phyloP scores from a whole-genome alignment of 1,140 invertebrate genomes.

The Camponotus vicinus region DNA sequence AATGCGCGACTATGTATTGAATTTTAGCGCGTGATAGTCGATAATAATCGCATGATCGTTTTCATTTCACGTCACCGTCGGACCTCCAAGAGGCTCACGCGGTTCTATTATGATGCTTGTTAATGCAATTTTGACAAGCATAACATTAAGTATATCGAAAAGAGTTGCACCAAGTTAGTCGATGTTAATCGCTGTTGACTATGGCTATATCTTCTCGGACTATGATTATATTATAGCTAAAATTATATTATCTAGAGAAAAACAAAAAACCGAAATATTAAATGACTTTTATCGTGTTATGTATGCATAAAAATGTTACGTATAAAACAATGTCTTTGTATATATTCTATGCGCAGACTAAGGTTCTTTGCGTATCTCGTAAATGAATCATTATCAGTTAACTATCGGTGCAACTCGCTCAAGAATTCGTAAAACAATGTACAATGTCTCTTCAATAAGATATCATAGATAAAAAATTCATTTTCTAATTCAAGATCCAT shows the following conservation, averaged over 20 bases:
- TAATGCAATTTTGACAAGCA: conserved; percentile 5
- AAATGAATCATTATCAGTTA: conserved; percentile 3
- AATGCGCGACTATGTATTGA: conserved; percentile 13
- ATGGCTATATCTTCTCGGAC: not conserved
- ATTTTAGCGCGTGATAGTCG: not conserved
- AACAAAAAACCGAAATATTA: not conserved
- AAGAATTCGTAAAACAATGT: conserved; percentile 20
- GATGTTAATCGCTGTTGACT: conserved; percentile 1
- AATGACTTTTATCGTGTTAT: not conserved
- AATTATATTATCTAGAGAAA: not conserved
- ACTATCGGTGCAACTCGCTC: conserved; percentile 28
- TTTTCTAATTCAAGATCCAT: conserved; percentile 29
- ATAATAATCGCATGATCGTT: conserved; percentile 26
- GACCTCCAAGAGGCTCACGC: conserved; percentile 50
- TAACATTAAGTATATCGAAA: conserved; percentile 10
- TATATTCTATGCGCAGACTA: conserved; percentile 15
- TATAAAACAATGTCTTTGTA: conserved; percentile 9
- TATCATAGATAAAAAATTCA: conserved; percentile 3
- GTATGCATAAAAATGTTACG: not conserved
- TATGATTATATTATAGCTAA: not conserved
- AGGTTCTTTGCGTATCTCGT: not conserved
- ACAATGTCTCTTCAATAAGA: conserved; percentile 11
- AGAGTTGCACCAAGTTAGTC: conserved; percentile 22
- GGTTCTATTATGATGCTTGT: conserved; percentile 22
- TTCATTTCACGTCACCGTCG: conserved; percentile 33